A percentile compares a stretch with the other conserved stretches of the same genome.
Evolutionary conservation across 2,888 invertebrate species (phyloP).

Genomic region (Lepidonotus clava): DNA sequence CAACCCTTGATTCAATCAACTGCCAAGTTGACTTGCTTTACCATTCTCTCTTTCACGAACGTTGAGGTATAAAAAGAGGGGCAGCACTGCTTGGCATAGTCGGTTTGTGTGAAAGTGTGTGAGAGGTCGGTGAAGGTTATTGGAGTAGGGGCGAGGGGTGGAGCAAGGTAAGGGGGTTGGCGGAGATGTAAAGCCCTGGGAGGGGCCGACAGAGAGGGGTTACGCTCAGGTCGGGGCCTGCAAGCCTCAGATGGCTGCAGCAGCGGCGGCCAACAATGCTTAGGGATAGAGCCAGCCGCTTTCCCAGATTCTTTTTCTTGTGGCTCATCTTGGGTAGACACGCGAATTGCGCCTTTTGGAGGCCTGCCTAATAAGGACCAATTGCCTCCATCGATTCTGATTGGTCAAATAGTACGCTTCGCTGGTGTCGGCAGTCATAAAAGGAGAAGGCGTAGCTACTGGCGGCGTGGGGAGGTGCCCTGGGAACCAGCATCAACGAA

Average conservation of each 20-base stretch:
- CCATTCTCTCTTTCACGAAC: too few relatives aligned
- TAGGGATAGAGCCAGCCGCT: background rate
- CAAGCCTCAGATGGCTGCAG: background rate
- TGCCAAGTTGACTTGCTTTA: too few relatives aligned
- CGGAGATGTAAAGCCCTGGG: background rate
- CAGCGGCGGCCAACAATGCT: background rate
- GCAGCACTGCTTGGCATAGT: too few relatives aligned
- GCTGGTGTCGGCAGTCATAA: slow-evolving; percentile 8
- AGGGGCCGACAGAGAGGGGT: background rate
- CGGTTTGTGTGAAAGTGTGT: too few relatives aligned
- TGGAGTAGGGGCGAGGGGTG: background rate
- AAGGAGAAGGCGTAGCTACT: background rate
- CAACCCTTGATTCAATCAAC: too few relatives aligned
- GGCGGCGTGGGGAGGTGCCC: background rate
- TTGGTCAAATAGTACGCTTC: slow-evolving; percentile 24
- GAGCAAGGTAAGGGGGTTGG: background rate
- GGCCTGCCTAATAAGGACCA: slow-evolving; percentile 24
- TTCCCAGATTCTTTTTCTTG: background rate
- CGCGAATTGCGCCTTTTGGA: slow-evolving; percentile 28
- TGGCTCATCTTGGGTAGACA: background rate
- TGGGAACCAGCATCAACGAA: background rate
- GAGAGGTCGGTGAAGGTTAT: too few relatives aligned
- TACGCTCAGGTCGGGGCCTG: background rate
- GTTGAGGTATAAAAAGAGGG: too few relatives aligned
- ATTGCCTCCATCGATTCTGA: slow-evolving; percentile 28